A percentile compares a stretch with the other conserved stretches of the same genome.
Evolutionary conservation across 2,797 vertebrate species (phyloP).

Genomic region (Synaphobranchus kaupii): DNA sequence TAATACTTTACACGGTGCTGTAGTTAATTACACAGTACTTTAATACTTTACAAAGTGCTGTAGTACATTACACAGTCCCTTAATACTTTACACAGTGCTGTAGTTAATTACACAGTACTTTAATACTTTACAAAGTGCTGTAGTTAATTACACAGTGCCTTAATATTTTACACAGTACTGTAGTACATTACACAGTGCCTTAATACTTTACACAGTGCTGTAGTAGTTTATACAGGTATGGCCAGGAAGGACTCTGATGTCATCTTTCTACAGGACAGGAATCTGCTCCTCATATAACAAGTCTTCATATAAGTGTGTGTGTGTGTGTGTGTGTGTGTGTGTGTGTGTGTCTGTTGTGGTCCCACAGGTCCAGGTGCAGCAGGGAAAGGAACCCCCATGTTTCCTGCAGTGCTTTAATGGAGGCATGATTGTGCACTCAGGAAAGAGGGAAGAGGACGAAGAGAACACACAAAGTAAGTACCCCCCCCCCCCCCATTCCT

Average conservation of each 20-base stretch:
- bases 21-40: neutral
- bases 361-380: constrained; percentile 90
- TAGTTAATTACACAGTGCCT: too few relatives aligned
- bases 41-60: neutral
- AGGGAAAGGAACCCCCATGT: constrained; percentile 95
- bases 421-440: constrained; percentile 94
- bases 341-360: neutral
- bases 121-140: neutral
- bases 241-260: neutral
- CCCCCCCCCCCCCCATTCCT: neutral
- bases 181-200: neutral
- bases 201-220: neutral
- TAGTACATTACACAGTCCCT: too few relatives aligned
- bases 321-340: neutral
- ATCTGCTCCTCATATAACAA: neutral
- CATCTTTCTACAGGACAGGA: neutral
- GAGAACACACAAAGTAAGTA: constrained; percentile 91
- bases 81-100: neutral
- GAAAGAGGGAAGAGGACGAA: constrained; percentile 95
- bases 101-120: too few relatives aligned
- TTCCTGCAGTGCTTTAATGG: constrained; percentile 97
- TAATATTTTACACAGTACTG: neutral
- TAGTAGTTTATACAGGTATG: neutral
- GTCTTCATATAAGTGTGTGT: neutral
- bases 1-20: neutral